Evolutionary conservation across 2,113 vertebrate genomes (phyloP).

Genomic region (Cervus canadensis): DNA sequence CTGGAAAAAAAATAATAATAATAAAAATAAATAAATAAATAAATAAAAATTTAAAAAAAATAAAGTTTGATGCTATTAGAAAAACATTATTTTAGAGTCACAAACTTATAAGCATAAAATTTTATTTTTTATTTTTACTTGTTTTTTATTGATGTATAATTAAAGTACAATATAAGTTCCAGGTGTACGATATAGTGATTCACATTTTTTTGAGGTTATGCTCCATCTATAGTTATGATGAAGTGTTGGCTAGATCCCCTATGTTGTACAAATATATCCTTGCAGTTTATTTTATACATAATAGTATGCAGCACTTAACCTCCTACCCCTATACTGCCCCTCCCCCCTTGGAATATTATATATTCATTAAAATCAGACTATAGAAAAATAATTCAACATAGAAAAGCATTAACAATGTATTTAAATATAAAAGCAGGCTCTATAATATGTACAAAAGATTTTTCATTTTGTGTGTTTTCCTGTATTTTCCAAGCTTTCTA

Average conservation of each 20-base stretch:
- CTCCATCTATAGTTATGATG: neutral
- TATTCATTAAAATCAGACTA: slow-evolving; percentile 21
- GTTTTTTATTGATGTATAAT: neutral
- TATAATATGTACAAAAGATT: neutral
- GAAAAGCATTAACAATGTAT: slow-evolving; percentile 5
- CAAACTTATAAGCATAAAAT: neutral
- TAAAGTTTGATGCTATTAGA: neutral
- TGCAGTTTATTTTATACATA: neutral
- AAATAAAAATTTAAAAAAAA: too few species aligned
- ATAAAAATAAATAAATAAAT: too few species aligned
- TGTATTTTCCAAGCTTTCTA: slow-evolving; percentile 23
- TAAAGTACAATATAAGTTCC: neutral
- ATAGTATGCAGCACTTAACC: neutral
- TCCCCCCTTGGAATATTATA: neutral
- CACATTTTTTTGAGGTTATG: neutral
- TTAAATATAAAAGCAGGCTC: slow-evolving; percentile 31
- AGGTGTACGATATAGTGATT: neutral
- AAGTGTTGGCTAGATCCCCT: neutral
- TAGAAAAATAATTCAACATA: neutral
- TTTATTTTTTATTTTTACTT: neutral
- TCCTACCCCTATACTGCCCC: neutral
- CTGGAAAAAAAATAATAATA: too few species aligned
- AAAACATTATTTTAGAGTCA: neutral
- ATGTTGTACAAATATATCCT: neutral
- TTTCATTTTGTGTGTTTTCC: slow-evolving; percentile 29